Percentiles rank a stretch among this genome's conserved stretches.
Evolutionary conservation across 2,888 invertebrate genomes (phyloP).

Genomic region (Drosophila robusta): DNA sequence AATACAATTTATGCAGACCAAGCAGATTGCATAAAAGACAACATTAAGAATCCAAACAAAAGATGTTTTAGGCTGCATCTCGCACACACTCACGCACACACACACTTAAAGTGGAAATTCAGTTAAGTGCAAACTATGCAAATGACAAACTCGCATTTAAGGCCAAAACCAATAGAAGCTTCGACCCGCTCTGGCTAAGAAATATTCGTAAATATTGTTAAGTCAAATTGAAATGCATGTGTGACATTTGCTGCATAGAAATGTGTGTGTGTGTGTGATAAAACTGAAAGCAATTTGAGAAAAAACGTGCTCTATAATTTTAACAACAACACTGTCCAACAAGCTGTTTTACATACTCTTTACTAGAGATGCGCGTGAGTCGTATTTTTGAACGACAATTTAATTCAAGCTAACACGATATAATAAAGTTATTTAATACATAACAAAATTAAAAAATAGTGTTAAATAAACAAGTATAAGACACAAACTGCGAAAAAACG

Average conservation of each 20-base stretch:
- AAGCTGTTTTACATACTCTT: constrained; percentile 26
- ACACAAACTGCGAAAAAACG: too few relatives aligned
- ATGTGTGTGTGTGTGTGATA: constrained; percentile 16
- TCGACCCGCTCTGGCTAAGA: constrained; percentile 9
- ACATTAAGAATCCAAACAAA: constrained; percentile 47
- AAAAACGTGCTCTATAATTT: constrained; percentile 49
- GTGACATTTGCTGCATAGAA: constrained; percentile 37
- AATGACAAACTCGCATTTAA: constrained; percentile 50
- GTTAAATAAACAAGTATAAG: too few relatives aligned
- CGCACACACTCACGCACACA: constrained; percentile 1
- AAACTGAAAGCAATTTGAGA: constrained; percentile 51
- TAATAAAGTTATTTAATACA: too few relatives aligned
- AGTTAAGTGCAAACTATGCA: constrained; percentile 63
- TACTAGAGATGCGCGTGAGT: background rate
- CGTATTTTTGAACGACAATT: background rate
- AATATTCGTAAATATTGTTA: constrained; percentile 49
- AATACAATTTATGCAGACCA: background rate
- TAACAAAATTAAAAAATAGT: too few relatives aligned
- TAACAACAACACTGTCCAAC: constrained; percentile 3
- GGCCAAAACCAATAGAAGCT: background rate
- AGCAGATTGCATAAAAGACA: background rate
- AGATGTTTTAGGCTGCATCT: constrained; percentile 21
- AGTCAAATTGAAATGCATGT: constrained; percentile 62
- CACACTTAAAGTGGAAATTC: constrained; percentile 45
- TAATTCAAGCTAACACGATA: background rate